Evolutionary conservation across 2,113 vertebrate genomes (phyloP), one percentile per base, ranked within the genome.

Genomic region (Marcusenius ussheri): DNA sequence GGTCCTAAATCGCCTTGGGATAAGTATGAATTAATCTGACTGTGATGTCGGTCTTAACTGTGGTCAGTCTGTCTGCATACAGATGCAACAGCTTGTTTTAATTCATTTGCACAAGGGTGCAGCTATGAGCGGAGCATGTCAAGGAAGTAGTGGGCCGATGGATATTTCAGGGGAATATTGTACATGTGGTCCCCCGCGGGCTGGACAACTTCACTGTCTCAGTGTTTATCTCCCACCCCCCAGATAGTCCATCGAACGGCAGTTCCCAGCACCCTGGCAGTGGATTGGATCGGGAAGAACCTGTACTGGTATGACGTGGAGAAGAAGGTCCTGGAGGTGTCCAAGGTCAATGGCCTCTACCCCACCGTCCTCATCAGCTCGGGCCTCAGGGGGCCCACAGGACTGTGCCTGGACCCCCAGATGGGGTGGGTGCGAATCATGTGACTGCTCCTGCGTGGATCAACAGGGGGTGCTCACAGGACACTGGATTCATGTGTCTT

Each of bases 271-370:
- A 95, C 97, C 42, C 92, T 98, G 92, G 97, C 97, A 89, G 97
- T 98, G 0, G 97, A 98, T n/a, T 98, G 97, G 97, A 96, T 98
- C 93, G 97, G 97, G 88, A 98, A 97, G 93, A 98, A 98, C 91
- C 96, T 98, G 80, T 98, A 98, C 86, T 98, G 97, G 97, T 97
- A 96, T 92, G 97, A 97, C 45, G 95, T 95, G 17, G 97, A 97
- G 92, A 98, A 96, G 93, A 96, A 96, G 93, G 95, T 96, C 58
- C 96, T 98, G 88, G 97, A 97, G 95, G 97, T 98, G 89, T 97
- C 97, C 13, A 97, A 98, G 93, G 95, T 97, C 90, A 97, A 93
- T 84, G 97, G 97, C 66, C 96, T 98, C 50, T 98, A 97, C 89
- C 97, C 97, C 35, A 97, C 96, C 0, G 92, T 96, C 85, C 96